phyloP scores from a whole-genome alignment of 2,888 invertebrate genomes.

The Oscheius sp. region DNA sequence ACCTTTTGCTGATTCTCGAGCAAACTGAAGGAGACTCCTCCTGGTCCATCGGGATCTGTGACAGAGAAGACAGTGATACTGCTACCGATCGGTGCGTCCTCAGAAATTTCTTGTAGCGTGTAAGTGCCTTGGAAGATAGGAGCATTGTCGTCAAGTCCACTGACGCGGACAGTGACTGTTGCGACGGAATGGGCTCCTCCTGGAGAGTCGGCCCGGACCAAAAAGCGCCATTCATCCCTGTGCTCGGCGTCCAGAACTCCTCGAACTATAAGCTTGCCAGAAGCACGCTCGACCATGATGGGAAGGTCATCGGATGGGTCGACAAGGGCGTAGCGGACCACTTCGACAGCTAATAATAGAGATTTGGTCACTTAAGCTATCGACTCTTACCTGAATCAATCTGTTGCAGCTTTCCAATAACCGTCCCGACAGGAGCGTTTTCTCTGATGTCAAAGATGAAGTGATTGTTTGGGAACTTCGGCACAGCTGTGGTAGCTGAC shows the following conservation, averaged over 20 bases:
- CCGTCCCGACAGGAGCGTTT: constrained; percentile 80
- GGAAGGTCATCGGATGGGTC: constrained; percentile 51
- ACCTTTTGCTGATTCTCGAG: constrained; percentile 17
- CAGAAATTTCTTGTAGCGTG: constrained; percentile 50
- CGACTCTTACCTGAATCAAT: constrained; percentile 40
- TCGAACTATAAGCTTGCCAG: constrained; percentile 87
- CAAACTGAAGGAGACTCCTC: constrained; percentile 40
- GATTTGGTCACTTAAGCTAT: too few relatives aligned
- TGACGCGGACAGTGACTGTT: constrained; percentile 55
- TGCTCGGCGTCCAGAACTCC: constrained; percentile 89
- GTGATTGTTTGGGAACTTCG: constrained; percentile 82
- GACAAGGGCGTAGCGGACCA: constrained; percentile 54
- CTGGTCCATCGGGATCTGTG: constrained; percentile 62
- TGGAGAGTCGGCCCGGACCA: constrained; percentile 52
- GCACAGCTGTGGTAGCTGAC: constrained; percentile 77
- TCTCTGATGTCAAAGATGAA: constrained; percentile 86
- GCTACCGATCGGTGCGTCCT: constrained; percentile 68
- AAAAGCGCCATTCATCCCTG: constrained; percentile 47
- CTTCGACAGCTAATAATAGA: constrained; percentile 45
- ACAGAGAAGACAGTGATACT: constrained; percentile 67
- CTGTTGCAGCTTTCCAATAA: constrained; percentile 64
- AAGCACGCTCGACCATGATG: constrained; percentile 86
- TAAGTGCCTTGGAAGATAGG: constrained; percentile 48
- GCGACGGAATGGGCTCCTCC: constrained; percentile 57
- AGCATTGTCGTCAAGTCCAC: constrained; percentile 76